Evolutionary conservation across 2,113 vertebrate species (phyloP).

Genomic region (Coryphaenoides rupestris): DNA sequence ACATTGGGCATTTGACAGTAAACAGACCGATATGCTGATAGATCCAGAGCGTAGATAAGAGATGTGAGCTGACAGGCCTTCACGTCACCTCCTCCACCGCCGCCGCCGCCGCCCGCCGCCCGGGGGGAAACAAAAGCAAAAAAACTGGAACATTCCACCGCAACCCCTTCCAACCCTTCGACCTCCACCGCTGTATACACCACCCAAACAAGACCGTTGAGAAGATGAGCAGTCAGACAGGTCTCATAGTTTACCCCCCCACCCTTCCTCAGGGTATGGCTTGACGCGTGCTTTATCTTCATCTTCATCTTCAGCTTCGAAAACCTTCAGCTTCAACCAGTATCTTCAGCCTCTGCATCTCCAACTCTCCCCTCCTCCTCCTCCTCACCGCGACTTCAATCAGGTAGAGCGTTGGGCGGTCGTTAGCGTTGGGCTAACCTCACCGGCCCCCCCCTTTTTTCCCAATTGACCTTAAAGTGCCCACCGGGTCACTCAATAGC

Average conservation of each 20-base stretch:
- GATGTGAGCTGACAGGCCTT: too few relatives aligned
- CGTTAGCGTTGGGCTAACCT: not conserved
- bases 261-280: slow-evolving; percentile 2
- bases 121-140: slow-evolving; percentile 6
- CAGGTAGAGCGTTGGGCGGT: slow-evolving; percentile 4
- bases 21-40: slow-evolving; percentile 29
- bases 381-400: too few relatives aligned
- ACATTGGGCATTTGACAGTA: slow-evolving; percentile 43
- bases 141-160: slow-evolving; percentile 31
- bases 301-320: too few relatives aligned
- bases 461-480: slow-evolving; percentile 5
- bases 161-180: not conserved
- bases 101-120: too few relatives aligned
- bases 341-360: slow-evolving; percentile 28
- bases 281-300: slow-evolving; percentile 23
- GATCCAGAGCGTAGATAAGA: slow-evolving; percentile 30
- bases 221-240: slow-evolving; percentile 4
- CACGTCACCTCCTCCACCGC: too few relatives aligned
- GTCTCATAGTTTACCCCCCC: too few relatives aligned
- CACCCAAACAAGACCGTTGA: not conserved
- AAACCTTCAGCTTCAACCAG: slow-evolving; percentile 18
- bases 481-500: slow-evolving; percentile 42
- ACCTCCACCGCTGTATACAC: slow-evolving; percentile 23
- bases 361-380: too few relatives aligned
- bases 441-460: slow-evolving; percentile 11